A percentile compares a stretch with the other conserved stretches of the same genome.
These are phyloP conservation scores for Coregonus clupeaformis DNA, from an alignment of 2,113 vertebrate genomes.

Conservation along the genomic window DNA sequence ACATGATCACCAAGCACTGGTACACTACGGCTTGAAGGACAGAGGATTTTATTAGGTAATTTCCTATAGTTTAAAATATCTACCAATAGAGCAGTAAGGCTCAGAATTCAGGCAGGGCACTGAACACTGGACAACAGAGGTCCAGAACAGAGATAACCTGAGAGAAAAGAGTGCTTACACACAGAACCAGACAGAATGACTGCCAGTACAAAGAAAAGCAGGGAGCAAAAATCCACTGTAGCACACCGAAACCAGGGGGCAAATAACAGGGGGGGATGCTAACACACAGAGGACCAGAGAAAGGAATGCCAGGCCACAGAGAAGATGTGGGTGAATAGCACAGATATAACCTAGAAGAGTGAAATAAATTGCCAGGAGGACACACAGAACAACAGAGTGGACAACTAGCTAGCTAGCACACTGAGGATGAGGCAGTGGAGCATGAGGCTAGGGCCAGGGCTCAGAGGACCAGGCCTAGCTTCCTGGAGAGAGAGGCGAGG, in stretches of 20 bases:
- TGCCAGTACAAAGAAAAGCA: too few relatives aligned
- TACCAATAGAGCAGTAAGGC: neutral
- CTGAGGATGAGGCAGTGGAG: constrained; percentile 64
- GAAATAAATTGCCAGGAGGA: constrained; percentile 4
- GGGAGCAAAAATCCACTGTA: too few relatives aligned
- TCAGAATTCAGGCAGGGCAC: neutral
- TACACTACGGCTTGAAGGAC: neutral
- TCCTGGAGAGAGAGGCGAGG: constrained; percentile 46
- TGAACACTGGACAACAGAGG: neutral
- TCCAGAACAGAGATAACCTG: neutral
- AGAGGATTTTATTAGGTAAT: neutral
- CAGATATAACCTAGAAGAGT: neutral
- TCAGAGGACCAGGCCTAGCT: constrained; percentile 55
- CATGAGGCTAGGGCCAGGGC: constrained; percentile 68
- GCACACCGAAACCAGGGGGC: too few relatives aligned
- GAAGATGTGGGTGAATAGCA: too few relatives aligned
- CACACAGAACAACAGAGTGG: constrained; percentile 16
- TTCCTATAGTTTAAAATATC: neutral
- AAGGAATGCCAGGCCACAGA: neutral
- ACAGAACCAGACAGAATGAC: neutral
- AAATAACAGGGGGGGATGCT: neutral
- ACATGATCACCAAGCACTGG: too few relatives aligned
- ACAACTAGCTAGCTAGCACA: constrained; percentile 55
- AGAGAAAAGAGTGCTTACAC: neutral
- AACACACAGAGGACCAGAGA: neutral